phyloP scores from a whole-genome alignment of 2,888 invertebrate species.

The Drosophila affinis region DNA sequence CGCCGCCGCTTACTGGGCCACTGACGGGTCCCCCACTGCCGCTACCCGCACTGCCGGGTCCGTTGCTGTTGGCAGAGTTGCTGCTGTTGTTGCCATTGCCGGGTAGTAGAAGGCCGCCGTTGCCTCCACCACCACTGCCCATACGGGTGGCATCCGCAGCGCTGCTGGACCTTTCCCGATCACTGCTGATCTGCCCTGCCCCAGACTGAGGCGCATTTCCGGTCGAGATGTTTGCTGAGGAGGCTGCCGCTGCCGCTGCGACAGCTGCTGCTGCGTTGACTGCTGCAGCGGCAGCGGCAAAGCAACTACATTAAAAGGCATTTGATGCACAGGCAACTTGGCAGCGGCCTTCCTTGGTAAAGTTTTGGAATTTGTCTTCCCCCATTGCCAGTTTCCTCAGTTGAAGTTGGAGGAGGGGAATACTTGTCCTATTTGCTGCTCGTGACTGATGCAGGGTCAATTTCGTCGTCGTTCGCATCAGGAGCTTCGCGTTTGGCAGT shows the following conservation, averaged over 20 bases:
- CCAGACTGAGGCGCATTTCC: slow-evolving; percentile 4
- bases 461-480: slow-evolving; percentile 59
- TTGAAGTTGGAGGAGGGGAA: neutral
- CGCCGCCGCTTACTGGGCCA: slow-evolving; percentile 35
- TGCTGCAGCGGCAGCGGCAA: slow-evolving; percentile 37
- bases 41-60: slow-evolving; percentile 75
- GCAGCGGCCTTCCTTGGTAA: slow-evolving; percentile 18
- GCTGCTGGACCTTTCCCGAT: slow-evolving; percentile 11
- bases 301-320: too few species aligned
- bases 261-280: slow-evolving; percentile 24
- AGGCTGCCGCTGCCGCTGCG: slow-evolving; percentile 16
- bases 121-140: slow-evolving; percentile 23
- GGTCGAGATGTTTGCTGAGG: slow-evolving; percentile 19
- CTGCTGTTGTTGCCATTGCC: slow-evolving; percentile 58
- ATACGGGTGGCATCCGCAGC: neutral
- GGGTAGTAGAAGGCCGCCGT: slow-evolving; percentile 3
- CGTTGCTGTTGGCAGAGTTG: slow-evolving; percentile 68
- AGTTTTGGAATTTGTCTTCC: neutral
- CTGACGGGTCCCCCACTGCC: slow-evolving; percentile 45
- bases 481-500: slow-evolving; percentile 39
- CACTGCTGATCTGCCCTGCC: slow-evolving; percentile 18
- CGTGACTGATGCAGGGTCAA: slow-evolving; percentile 11
- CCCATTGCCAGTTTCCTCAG: neutral
- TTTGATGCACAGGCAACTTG: slow-evolving; percentile 8
- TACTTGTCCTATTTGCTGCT: neutral